Base-by-base conservation (phyloP, 2,113 vertebrate genomes). In the Arenaria interpres region DNA sequence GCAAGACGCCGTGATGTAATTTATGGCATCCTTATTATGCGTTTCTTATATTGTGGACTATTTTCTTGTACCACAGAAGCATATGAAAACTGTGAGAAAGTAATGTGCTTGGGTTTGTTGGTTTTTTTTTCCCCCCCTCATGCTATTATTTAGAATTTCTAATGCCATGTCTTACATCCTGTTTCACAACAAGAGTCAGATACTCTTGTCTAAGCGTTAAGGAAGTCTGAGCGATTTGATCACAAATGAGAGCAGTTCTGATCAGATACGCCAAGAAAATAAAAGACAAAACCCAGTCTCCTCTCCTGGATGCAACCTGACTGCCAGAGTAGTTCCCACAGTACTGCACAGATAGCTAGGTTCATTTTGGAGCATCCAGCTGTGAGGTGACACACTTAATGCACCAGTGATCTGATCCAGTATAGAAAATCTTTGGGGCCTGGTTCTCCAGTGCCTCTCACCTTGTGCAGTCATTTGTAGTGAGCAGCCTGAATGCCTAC, bases 371-470 rank as follows among this genome's bases (percentile, higher is more conserved):
- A 95, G 93, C 91, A 95, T 79, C 96, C 96, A 97, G 94, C 92
- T 97, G 97, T 97, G 97, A 97, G 97, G 95, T 95, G 95, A 95
- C 95, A 95, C 95, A 96, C 95, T 93, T 95, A 93, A 97, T 96
- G 95, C 96, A 97, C 94, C 91, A 96, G 45, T 73, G 77, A 89
- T 94, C 92, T 95, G 89, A 97, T 95, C 90, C 84, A 94, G 92
- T 73, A 91, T 39, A 95, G 94, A 95, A 96, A 97, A 97, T 92
- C 97, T 95, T 96, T 89, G 96, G 95, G 93, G 84, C 69, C 87
- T 94, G 92, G 67, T 96, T 92, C 96, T 96, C 89, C 14, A 14
- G 62, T 59, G 84, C 81, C 74, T 95, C 92, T 95, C 89, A 93
- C 95, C 92, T 97, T 89, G 80, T 88, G 86, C 91, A 97, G 84